A percentile compares a stretch with the other conserved stretches of the same genome.
Evolutionary conservation across 2,888 invertebrate species (phyloP).

Genomic region (Cosmorhoe ocellata): DNA sequence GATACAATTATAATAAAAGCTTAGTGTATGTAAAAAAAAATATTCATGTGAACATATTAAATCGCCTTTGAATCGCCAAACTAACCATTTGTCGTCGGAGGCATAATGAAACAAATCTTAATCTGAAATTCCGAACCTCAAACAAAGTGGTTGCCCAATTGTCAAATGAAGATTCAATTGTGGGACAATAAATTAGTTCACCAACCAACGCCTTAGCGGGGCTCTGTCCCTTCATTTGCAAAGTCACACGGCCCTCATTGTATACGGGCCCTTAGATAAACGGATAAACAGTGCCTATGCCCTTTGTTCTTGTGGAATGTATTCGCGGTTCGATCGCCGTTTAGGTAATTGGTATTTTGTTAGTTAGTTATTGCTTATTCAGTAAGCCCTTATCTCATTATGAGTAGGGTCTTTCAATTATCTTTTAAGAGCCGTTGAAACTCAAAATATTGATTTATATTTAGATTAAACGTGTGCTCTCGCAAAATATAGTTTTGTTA

Average conservation of each 20-base stretch:
- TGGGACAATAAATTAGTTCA: constrained; percentile 60
- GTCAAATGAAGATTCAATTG: constrained; percentile 81
- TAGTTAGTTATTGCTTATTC: constrained; percentile 38
- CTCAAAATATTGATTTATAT: constrained; percentile 16
- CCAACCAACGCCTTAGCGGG: constrained; percentile 39
- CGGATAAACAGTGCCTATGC: constrained; percentile 38
- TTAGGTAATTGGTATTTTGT: constrained; percentile 53
- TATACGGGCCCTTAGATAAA: constrained; percentile 47
- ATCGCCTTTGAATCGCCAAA: no score
- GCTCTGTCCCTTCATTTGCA: constrained; percentile 64
- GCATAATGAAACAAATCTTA: constrained; percentile 45
- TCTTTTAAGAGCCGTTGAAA: constrained; percentile 11
- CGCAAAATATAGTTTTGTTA: no score
- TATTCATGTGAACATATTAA: no score
- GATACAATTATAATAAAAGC: no score
- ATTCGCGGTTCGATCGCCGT: constrained; percentile 44
- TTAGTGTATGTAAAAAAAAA: no score
- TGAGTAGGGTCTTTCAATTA: constrained; percentile 25
- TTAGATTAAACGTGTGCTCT: not conserved
- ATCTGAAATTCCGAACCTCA: constrained; percentile 39
- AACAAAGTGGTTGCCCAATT: constrained; percentile 68
- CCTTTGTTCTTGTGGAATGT: constrained; percentile 61
- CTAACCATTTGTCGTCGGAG: constrained; percentile 12
- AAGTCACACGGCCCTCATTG: constrained; percentile 48
- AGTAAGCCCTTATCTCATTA: constrained; percentile 27